These are phyloP conservation scores for Drosophila tsacasi DNA, from an alignment of 1,140 invertebrate species.

Conservation along the genomic window DNA sequence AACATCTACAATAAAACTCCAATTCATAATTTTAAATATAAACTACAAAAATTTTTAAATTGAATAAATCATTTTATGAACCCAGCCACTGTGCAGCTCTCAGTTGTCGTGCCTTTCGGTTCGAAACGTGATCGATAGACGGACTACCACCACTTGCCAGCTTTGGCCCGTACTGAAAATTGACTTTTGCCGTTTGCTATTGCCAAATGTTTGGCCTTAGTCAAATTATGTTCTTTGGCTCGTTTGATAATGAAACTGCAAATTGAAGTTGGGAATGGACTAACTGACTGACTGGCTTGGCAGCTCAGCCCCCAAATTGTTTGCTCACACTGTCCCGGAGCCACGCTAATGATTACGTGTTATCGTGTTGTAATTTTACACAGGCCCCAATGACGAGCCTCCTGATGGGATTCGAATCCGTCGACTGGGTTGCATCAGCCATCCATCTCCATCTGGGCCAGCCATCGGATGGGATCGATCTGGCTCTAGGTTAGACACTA, in stretches of 20 bases:
- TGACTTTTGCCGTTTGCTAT: slow-evolving; percentile 46
- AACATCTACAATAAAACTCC: neutral
- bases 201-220: slow-evolving; percentile 77
- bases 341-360: slow-evolving; percentile 83
- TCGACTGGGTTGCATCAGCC: neutral
- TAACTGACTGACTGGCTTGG: slow-evolving; percentile 3
- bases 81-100: slow-evolving; percentile 35
- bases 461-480: slow-evolving; percentile 56
- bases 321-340: slow-evolving; percentile 70
- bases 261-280: slow-evolving; percentile 58
- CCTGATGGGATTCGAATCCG: slow-evolving; percentile 8
- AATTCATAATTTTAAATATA: too few species aligned
- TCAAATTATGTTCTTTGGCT: slow-evolving; percentile 83
- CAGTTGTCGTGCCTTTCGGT: slow-evolving; percentile 68
- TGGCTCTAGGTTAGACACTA: slow-evolving; percentile 83
- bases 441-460: slow-evolving; percentile 53
- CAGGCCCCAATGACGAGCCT: slow-evolving; percentile 76
- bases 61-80: neutral
- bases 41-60: neutral
- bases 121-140: slow-evolving; percentile 85
- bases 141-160: slow-evolving; percentile 62
- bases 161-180: slow-evolving; percentile 63
- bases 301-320: slow-evolving; percentile 57
- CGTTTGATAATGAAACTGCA: slow-evolving; percentile 81
- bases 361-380: slow-evolving; percentile 85